These are phyloP conservation scores for Paraescarpia echinospica DNA, from an alignment of 1,140 invertebrate genomes.

Conservation along the genomic window DNA sequence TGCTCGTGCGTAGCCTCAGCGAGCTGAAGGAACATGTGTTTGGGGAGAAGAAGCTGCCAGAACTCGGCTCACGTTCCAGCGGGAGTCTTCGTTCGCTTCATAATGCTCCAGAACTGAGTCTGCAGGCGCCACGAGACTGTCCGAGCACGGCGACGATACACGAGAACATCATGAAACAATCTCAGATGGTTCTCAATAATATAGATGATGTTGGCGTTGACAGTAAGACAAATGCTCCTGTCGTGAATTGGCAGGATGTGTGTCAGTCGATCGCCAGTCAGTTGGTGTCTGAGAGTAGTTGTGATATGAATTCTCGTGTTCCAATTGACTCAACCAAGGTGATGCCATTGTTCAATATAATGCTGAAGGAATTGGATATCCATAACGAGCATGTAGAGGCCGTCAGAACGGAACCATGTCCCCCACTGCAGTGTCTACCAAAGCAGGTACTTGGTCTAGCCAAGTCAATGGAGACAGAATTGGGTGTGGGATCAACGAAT, in stretches of 20 bases:
- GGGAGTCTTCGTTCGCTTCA: neutral
- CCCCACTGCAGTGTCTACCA: neutral
- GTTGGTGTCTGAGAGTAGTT: neutral
- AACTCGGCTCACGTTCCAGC: neutral
- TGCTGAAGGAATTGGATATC: neutral
- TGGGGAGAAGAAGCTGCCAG: neutral
- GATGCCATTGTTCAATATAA: neutral
- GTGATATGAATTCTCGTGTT: neutral
- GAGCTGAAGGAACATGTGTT: neutral
- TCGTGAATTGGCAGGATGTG: constrained; percentile 7
- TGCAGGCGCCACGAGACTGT: neutral
- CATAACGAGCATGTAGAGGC: neutral
- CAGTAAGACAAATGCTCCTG: neutral
- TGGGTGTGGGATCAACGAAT: neutral
- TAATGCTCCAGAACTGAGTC: neutral
- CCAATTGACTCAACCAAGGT: neutral
- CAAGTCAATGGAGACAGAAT: neutral
- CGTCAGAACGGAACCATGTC: neutral
- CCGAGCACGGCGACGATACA: neutral
- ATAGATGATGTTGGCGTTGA: neutral
- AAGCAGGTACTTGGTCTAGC: neutral
- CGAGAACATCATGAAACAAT: constrained; percentile 13
- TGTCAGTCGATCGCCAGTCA: neutral
- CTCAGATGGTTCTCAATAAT: constrained; percentile 1
- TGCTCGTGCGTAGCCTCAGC: neutral